These are phyloP conservation scores for Caenorhabditis latens DNA, from an alignment of 1,140 invertebrate species.

Conservation along the genomic window DNA sequence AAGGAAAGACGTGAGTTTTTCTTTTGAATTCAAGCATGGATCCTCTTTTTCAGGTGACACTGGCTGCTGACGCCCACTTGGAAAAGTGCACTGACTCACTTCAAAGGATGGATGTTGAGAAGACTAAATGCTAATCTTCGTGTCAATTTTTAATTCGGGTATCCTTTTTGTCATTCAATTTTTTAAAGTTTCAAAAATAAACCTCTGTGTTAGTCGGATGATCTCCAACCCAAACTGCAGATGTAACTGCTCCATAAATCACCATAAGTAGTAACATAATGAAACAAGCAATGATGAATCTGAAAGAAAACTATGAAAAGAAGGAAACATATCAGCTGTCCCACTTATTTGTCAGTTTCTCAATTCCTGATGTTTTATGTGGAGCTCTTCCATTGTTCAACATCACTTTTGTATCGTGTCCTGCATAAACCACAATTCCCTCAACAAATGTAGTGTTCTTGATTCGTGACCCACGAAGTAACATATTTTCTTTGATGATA, in stretches of 20 bases:
- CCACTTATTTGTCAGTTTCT: conserved; percentile 87
- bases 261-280: conserved; percentile 91
- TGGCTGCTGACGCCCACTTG: not conserved
- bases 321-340: not conserved
- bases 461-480: conserved; percentile 91
- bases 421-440: conserved; percentile 96
- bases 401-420: conserved; percentile 84
- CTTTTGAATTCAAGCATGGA: not conserved
- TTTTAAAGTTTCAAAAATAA: not conserved
- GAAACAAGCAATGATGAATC: conserved; percentile 95
- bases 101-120: not conserved
- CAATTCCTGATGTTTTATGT: conserved; percentile 92
- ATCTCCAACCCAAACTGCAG: conserved; percentile 60
- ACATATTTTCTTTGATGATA: conserved; percentile 90
- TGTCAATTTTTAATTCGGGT: not conserved
- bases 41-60: not conserved
- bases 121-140: not conserved
- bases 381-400: conserved; percentile 94
- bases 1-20: conserved; percentile 11
- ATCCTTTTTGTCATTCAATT: not conserved
- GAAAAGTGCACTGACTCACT: not conserved
- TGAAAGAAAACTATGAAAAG: conserved; percentile 70
- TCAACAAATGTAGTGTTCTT: conserved; percentile 94
- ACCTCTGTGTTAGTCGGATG: not conserved
- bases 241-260: conserved; percentile 85